phyloP scores from a whole-genome alignment of 2,888 invertebrate species.

The Crioceris asparagi region DNA sequence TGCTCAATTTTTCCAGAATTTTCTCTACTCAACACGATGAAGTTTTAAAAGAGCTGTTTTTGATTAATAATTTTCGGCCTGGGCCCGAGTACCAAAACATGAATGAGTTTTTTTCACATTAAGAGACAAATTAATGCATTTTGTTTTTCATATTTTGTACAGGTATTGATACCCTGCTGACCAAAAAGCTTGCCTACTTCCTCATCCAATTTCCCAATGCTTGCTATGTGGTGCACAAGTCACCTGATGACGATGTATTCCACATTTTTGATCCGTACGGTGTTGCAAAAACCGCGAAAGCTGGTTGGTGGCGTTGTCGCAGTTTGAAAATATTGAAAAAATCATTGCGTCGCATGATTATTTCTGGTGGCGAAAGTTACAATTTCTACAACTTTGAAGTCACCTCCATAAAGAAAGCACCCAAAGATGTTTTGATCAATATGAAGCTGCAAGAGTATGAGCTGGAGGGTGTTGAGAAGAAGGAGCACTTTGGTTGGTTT shows the following conservation, averaged over 20 bases:
- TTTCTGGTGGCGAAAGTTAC: slow-evolving; percentile 29
- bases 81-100: too few species aligned
- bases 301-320: slow-evolving; percentile 42
- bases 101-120: too few species aligned
- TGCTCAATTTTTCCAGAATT: too few species aligned
- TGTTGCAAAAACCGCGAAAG: slow-evolving; percentile 23
- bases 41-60: too few species aligned
- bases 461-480: slow-evolving; percentile 32
- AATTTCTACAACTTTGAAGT: slow-evolving; percentile 49
- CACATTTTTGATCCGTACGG: slow-evolving; percentile 55
- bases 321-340: slow-evolving; percentile 32
- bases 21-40: too few species aligned
- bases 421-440: slow-evolving; percentile 39
- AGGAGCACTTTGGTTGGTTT: slow-evolving; percentile 26
- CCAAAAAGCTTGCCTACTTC: slow-evolving; percentile 43
- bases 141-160: too few species aligned
- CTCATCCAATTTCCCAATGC: slow-evolving; percentile 47
- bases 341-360: slow-evolving; percentile 11
- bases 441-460: slow-evolving; percentile 41
- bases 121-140: too few species aligned
- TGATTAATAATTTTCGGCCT: too few species aligned
- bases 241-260: slow-evolving; percentile 42
- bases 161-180: slow-evolving; percentile 31
- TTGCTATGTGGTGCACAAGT: slow-evolving; percentile 46
- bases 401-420: slow-evolving; percentile 45